These are phyloP conservation scores for Ormyrus thymus DNA, from an alignment of 2,888 invertebrate genomes.

Conservation along the genomic window DNA sequence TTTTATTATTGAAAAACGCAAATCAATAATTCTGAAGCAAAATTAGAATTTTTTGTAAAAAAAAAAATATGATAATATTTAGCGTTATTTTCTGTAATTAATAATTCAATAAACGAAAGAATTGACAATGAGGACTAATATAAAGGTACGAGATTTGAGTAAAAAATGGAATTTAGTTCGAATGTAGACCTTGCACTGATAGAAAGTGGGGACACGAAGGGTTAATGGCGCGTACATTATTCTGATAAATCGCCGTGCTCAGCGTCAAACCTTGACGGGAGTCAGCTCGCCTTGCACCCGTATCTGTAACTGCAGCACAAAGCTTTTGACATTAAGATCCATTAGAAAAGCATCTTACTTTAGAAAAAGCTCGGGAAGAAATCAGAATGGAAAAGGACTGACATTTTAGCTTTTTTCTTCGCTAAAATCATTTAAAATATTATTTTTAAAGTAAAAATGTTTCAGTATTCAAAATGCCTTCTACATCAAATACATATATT, in stretches of 20 bases:
- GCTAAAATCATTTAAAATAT: not conserved
- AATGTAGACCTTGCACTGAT: constrained; percentile 50
- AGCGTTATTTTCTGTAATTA: not conserved
- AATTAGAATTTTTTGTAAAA: too few species aligned
- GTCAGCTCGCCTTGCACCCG: constrained; percentile 53
- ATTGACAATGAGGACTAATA: not conserved
- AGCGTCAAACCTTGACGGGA: constrained; percentile 71
- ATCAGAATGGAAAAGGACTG: constrained; percentile 25
- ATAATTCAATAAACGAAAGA: not conserved
- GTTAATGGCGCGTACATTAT: constrained; percentile 74
- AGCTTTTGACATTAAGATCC: constrained; percentile 57
- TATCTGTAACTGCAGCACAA: constrained; percentile 53
- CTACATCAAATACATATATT: too few species aligned
- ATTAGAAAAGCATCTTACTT: constrained; percentile 55
- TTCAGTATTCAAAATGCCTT: not conserved
- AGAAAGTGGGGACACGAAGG: constrained; percentile 67
- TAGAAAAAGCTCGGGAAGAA: constrained; percentile 46
- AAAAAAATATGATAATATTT: too few species aligned
- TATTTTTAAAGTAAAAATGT: not conserved
- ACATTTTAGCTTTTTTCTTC: constrained; percentile 14
- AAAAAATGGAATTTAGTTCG: constrained; percentile 20
- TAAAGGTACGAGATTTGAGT: not conserved
- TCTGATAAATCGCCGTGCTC: constrained; percentile 72
- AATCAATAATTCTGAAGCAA: too few species aligned
- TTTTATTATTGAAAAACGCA: too few species aligned